These are phyloP conservation scores for Stichopus chloronotus DNA, from an alignment of 35 echinoderm and acorn worm species.

Conservation along the genomic window DNA sequence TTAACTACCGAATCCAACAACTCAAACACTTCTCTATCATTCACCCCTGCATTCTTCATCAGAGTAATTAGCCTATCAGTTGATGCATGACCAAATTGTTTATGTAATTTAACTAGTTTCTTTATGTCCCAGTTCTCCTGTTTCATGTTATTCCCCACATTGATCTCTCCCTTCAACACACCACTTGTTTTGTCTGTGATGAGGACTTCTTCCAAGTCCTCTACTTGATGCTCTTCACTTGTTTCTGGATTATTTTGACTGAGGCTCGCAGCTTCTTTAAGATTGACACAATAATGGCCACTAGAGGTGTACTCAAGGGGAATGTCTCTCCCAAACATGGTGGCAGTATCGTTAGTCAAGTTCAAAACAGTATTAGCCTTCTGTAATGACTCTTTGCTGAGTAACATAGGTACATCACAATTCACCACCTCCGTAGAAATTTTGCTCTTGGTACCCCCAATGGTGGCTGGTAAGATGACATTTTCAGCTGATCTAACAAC, in stretches of 20 bases:
- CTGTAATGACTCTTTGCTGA: conserved; percentile 38
- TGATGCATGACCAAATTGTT: conserved; percentile 41
- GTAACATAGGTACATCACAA: neutral
- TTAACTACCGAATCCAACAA: neutral
- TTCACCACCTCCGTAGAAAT: conserved; percentile 15
- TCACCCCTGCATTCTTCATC: neutral
- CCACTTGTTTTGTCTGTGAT: no score
- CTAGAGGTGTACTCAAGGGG: neutral
- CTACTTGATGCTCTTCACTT: neutral
- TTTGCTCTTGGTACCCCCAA: neutral
- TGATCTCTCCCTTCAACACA: no score
- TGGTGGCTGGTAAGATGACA: neutral
- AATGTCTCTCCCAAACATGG: neutral
- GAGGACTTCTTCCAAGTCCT: neutral
- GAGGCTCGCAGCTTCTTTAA: conserved; percentile 1
- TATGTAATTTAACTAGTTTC: conserved; percentile 15
- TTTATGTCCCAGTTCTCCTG: neutral
- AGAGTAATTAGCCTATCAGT: neutral
- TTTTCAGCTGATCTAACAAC: neutral
- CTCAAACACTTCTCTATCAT: neutral
- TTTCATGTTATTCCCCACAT: neutral
- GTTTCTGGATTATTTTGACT: neutral
- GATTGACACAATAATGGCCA: neutral
- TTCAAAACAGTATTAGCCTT: conserved; percentile 36
- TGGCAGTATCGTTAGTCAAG: neutral